Conservation (phyloP, 2,888 invertebrate species). For the Troilus luridus region DNA sequence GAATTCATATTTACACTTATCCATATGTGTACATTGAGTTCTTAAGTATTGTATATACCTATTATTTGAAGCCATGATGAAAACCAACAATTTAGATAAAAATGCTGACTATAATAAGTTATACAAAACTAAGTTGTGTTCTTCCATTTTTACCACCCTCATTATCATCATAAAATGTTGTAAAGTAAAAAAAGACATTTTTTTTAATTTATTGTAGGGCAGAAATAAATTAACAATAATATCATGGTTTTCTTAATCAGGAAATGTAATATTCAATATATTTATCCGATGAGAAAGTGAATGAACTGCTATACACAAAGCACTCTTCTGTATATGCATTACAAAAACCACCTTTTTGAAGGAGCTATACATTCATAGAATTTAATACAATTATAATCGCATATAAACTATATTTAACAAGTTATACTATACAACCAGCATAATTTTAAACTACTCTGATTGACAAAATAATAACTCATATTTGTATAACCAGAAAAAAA, state of each 20-base stretch:
- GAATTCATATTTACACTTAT: neutral
- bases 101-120: neutral
- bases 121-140: neutral
- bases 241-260: neutral
- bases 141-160: neutral
- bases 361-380: slow-evolving; percentile 23
- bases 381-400: slow-evolving; percentile 29
- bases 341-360: slow-evolving; percentile 47
- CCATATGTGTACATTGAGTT: neutral
- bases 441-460: neutral
- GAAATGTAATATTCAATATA: slow-evolving; percentile 48
- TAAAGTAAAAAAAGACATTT: neutral
- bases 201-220: neutral
- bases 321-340: slow-evolving; percentile 20
- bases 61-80: neutral
- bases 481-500: slow-evolving; percentile 7
- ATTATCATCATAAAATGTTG: neutral
- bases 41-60: neutral
- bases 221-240: neutral
- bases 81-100: neutral
- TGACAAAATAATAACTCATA: slow-evolving; percentile 42
- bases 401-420: slow-evolving; percentile 47
- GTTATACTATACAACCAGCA: slow-evolving; percentile 44
- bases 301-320: slow-evolving; percentile 58
- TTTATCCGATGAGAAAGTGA: slow-evolving; percentile 51